Percentiles rank a stretch among this genome's conserved stretches.
Evolutionary conservation across 2,113 vertebrate species (phyloP).

Genomic region (Cinclus mexicanus): DNA sequence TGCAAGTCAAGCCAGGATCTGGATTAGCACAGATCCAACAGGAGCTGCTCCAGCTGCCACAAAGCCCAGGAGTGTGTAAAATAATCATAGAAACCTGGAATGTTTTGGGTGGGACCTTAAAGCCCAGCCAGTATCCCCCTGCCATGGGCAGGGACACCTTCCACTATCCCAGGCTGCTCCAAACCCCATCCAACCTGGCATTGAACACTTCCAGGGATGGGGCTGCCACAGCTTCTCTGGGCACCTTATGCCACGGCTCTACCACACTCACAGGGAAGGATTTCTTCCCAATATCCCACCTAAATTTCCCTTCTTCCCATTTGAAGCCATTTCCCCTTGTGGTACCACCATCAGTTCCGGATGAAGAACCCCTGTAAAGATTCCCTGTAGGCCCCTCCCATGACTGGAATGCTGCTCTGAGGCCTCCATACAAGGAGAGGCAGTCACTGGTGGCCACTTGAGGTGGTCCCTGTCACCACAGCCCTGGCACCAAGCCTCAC

Average conservation of each 20-base stretch:
- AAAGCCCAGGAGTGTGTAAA: neutral
- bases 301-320: neutral
- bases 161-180: neutral
- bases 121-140: rapidly evolving
- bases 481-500: constrained; percentile 61
- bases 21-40: neutral
- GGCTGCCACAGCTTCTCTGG: neutral
- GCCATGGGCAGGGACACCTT: neutral
- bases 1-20: neutral
- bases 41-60: neutral
- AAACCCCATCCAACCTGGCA: neutral
- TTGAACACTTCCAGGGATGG: neutral
- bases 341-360: neutral
- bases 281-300: neutral
- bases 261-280: neutral
- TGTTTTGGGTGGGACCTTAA: neutral
- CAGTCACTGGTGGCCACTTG: neutral
- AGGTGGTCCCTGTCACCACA: neutral
- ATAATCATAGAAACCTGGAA: neutral
- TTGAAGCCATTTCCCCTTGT: neutral
- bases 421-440: neutral
- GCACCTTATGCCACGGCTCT: neutral
- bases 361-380: neutral
- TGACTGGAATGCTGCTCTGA: neutral
- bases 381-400: neutral